These are phyloP conservation scores for Leptothorax acervorum DNA, from an alignment of 2,888 invertebrate genomes.

Conservation along the genomic window DNA sequence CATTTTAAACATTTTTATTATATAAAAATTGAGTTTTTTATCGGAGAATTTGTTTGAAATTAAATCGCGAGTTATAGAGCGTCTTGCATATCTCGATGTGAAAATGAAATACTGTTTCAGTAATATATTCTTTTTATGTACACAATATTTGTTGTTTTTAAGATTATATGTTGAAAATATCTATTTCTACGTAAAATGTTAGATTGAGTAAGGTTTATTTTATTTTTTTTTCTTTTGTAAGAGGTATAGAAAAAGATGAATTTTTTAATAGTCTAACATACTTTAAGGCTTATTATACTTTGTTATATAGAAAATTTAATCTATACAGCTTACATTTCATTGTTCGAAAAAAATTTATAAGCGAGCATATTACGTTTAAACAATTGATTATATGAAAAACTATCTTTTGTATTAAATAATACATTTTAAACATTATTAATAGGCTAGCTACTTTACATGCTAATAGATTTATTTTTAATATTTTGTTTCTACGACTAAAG, in stretches of 20 bases:
- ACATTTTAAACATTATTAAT: neutral
- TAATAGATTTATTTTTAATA: neutral
- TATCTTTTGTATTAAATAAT: neutral
- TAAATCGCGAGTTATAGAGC: neutral
- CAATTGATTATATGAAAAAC: neutral
- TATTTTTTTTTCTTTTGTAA: too few relatives aligned
- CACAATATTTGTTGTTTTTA: neutral
- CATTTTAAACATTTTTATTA: neutral
- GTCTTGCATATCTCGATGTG: neutral
- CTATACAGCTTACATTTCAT: neutral
- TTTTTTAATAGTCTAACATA: neutral
- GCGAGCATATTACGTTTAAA: neutral
- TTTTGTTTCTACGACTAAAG: neutral
- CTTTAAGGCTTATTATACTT: neutral
- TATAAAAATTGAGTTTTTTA: neutral
- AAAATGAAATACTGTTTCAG: neutral
- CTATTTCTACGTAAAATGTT: slow-evolving; percentile 1
- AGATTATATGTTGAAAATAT: too few relatives aligned
- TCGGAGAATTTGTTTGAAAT: neutral
- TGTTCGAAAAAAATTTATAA: neutral
- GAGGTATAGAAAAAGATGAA: neutral
- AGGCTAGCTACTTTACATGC: too few relatives aligned
- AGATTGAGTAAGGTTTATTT: neutral
- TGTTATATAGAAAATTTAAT: neutral
- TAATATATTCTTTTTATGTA: neutral